Conservation (phyloP, 1,140 invertebrate species). For the Drosophila nikananu region DNA sequence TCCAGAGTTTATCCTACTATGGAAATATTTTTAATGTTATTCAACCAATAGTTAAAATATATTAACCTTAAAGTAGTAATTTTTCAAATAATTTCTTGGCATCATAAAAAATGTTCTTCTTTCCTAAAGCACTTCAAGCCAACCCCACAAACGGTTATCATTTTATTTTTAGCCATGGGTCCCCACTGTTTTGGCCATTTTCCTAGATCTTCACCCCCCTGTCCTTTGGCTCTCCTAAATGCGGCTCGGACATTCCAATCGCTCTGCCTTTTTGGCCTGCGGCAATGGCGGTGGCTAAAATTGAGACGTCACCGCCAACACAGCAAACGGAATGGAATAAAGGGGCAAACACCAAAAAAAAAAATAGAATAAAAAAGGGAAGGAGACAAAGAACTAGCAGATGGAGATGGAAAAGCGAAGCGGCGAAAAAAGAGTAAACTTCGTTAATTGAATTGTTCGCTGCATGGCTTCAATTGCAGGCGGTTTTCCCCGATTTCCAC, state of each 20-base stretch:
- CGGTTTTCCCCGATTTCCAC: conserved; percentile 8
- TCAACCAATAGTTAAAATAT: not conserved
- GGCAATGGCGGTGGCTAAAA: conserved; percentile 60
- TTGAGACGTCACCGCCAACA: conserved; percentile 73
- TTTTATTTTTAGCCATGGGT: not conserved
- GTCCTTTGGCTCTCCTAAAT: conserved; percentile 23
- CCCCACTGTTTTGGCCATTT: conserved; percentile 5
- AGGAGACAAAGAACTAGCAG: not conserved
- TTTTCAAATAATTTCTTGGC: not conserved
- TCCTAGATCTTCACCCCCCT: conserved; percentile 16
- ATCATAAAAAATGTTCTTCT: not conserved
- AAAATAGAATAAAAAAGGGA: not conserved
- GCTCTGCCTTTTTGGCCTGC: conserved; percentile 57
- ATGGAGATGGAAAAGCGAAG: conserved; percentile 3
- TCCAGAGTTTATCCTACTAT: not conserved
- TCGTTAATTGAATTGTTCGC: conserved; percentile 79
- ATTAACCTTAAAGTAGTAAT: not conserved
- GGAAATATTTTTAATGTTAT: not conserved
- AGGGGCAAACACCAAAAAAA: conserved; percentile 11
- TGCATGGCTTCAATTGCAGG: conserved; percentile 73
- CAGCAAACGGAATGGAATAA: conserved; percentile 53
- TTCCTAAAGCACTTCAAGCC: not conserved
- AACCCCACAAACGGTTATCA: not conserved
- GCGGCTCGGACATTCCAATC: conserved; percentile 40
- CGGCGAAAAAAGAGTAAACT: conserved; percentile 51